Percentiles rank a stretch among this genome's conserved stretches.
Evolutionary conservation across 2,888 invertebrate species (phyloP).

Genomic region (Mayetiola destructor): DNA sequence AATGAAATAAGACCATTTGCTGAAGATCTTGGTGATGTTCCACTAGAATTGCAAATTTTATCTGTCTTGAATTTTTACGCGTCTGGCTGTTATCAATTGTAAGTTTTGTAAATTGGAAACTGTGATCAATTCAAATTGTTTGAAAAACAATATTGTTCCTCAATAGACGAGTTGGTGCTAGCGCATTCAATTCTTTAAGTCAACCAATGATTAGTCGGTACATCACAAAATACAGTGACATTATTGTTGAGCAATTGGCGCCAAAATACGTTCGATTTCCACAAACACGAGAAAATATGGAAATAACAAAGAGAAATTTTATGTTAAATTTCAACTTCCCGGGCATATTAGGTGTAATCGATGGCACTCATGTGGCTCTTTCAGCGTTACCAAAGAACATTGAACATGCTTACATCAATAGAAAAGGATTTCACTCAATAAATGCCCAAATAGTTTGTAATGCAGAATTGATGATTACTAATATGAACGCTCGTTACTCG

Average conservation of each 20-base stretch:
- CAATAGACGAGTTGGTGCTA: neutral
- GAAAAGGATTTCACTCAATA: constrained; percentile 1
- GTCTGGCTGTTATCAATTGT: constrained; percentile 1
- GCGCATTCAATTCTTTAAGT: neutral
- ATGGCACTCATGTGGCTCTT: neutral
- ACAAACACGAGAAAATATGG: neutral
- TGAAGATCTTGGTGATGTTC: neutral
- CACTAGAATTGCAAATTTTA: neutral
- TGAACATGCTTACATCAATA: neutral
- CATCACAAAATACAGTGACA: neutral
- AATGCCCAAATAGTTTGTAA: neutral
- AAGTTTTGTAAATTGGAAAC: neutral
- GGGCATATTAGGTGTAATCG: neutral
- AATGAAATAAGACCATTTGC: neutral
- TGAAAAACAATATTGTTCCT: no score
- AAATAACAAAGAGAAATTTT: neutral
- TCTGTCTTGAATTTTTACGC: constrained; percentile 7
- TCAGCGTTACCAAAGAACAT: neutral
- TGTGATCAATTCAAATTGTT: no score
- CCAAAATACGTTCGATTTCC: neutral
- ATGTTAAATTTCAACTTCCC: neutral
- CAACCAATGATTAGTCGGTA: neutral
- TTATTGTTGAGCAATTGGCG: neutral
- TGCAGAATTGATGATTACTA: neutral
- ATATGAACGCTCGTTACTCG: neutral